Evolutionary conservation across 2,113 vertebrate species (phyloP).

Genomic region (Leuciscus idus): DNA sequence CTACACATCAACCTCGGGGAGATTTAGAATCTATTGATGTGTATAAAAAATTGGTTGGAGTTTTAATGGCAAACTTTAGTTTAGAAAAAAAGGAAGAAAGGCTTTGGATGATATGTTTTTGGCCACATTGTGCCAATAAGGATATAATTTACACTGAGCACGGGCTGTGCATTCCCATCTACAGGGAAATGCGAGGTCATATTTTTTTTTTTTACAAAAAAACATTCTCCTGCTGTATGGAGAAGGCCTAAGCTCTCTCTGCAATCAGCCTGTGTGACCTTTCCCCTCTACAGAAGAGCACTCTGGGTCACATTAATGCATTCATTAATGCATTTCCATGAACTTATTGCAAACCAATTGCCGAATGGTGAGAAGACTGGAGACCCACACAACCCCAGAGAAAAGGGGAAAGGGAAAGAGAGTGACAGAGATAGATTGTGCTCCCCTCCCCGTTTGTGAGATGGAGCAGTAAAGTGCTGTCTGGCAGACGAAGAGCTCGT

Average conservation of each 20-base stretch:
- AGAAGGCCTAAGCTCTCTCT: slow-evolving; percentile 1
- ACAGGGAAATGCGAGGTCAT: not conserved
- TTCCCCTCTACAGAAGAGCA: slow-evolving; percentile 42
- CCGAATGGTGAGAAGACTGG: slow-evolving; percentile 54
- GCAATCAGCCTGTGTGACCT: not conserved
- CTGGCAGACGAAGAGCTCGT: slow-evolving; percentile 50
- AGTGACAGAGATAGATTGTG: slow-evolving; percentile 48
- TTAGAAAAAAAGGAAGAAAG: not conserved
- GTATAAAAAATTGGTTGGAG: not conserved
- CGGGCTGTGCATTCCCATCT: not conserved
- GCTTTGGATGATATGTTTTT: not conserved
- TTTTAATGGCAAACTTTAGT: not conserved
- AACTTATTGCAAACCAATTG: slow-evolving; percentile 58
- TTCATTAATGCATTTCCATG: slow-evolving; percentile 58
- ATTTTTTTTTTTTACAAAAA: too few relatives aligned
- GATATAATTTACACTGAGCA: not conserved
- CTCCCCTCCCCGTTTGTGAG: slow-evolving; percentile 50
- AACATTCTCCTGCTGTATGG: not conserved
- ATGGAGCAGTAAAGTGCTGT: slow-evolving; percentile 55
- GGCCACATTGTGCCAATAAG: not conserved
- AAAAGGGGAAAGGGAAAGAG: slow-evolving; percentile 32
- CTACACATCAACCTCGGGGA: not conserved
- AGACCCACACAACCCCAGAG: slow-evolving; percentile 50
- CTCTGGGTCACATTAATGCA: slow-evolving; percentile 54
- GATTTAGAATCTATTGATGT: not conserved